Base-by-base conservation (phyloP, 1,140 invertebrate species). In the Berghia stephanieae region DNA sequence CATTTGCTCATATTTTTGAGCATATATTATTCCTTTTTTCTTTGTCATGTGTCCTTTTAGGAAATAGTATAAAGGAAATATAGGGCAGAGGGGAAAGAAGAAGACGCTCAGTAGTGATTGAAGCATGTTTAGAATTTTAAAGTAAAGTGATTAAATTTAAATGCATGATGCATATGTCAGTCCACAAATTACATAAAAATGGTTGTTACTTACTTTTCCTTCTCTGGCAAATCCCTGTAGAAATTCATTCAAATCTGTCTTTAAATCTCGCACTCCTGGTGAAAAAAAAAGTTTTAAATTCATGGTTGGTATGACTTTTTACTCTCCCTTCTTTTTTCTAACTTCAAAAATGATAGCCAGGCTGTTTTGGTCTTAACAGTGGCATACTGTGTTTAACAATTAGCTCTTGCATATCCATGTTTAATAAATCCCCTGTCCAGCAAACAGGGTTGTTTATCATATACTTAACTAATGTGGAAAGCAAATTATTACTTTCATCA, bases 231-330 rank as follows among this genome's bases (percentile, higher is more conserved):
- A 97, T 79, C 94, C 94, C 83, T 95, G 93, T 57, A 98, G 90
- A 88, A 95, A 98, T 66, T 96, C 93, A 80, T 93, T 93, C 34
- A 98, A 89, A 80, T 94, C 93, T 66, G 94, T 93, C 84, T 96
- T 96, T 92, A 98, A 93, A 81, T 94, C 93, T 87, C 96, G 96
- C 86, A 95, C 96, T 73, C 94, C 95, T 89, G 91, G 27, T 81
- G 84, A 82, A 82, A 81, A 75, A 82, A 95, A 95, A 5, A 75
- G 1, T 18, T 27, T 2, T 43, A 8, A 2, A 27, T 8, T 24
- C 63, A 31, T 13, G n/a, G 46, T 49, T 13, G 46, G 46, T 8
- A 72, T 40, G 66, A 68, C 36, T 16, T 40, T 16, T 68, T 68
- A 36, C 40, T 38, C 13, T 16, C 66, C 6, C n/a, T n/a, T n/a